phyloP scores from a whole-genome alignment of 1,140 invertebrate species.

The Ceratina calcarata region DNA sequence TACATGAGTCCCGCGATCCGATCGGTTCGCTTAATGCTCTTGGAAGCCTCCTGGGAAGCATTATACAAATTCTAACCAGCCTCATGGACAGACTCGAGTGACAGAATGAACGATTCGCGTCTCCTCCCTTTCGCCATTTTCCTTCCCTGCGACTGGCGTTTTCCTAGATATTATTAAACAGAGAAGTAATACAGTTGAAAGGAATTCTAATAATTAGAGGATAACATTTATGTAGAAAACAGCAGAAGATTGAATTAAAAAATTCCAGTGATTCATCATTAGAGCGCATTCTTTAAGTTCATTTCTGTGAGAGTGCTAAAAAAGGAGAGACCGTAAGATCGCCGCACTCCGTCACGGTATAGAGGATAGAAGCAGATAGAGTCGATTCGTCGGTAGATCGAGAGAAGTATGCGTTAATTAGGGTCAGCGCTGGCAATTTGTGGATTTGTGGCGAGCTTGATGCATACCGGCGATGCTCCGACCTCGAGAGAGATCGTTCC shows the following conservation, averaged over 20 bases:
- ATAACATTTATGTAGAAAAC: no score
- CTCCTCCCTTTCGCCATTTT: background rate
- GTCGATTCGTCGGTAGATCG: constrained; percentile 51
- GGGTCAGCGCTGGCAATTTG: constrained; percentile 64
- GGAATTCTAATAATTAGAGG: background rate
- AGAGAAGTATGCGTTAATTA: constrained; percentile 68
- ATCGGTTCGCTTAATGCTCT: constrained; percentile 6
- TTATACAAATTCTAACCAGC: constrained; percentile 47
- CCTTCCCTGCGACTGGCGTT: background rate
- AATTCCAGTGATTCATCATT: no score
- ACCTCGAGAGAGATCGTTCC: constrained; percentile 11
- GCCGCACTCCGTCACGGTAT: background rate
- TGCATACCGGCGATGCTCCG: constrained; percentile 33
- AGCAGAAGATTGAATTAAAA: no score
- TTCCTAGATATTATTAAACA: no score
- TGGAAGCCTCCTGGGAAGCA: constrained; percentile 17
- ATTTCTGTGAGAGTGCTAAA: background rate
- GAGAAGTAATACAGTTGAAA: background rate
- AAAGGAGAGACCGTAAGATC: no score
- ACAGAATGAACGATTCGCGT: constrained; percentile 14
- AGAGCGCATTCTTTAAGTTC: background rate
- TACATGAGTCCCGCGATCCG: constrained; percentile 7
- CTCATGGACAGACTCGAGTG: constrained; percentile 19
- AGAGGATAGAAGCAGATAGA: constrained; percentile 26
- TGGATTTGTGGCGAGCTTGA: constrained; percentile 63